Conservation (phyloP, 2,113 vertebrate species). For the Dasyurus viverrinus region DNA sequence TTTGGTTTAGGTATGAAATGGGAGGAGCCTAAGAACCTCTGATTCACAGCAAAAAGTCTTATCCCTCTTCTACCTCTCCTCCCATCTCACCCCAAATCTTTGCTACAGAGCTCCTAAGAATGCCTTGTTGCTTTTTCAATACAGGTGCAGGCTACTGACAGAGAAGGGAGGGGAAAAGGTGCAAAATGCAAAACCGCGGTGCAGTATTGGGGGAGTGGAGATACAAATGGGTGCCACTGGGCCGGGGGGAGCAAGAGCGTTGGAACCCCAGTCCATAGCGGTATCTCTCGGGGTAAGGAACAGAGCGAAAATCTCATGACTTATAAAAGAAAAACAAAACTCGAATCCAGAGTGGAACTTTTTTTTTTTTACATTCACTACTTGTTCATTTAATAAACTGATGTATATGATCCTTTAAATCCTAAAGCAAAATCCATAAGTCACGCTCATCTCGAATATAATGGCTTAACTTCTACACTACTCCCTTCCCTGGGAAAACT, state of each 20-base stretch:
- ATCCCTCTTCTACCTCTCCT: background rate
- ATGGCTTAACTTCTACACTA: background rate
- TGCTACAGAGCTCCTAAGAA: background rate
- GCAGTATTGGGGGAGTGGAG: background rate
- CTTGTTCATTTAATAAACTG: background rate
- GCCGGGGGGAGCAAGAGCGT: background rate
- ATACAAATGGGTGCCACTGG: background rate
- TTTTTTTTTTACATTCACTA: background rate
- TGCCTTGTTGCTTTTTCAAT: background rate
- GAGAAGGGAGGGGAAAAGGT: background rate
- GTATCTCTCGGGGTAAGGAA: background rate
- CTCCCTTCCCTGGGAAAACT: background rate
- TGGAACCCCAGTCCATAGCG: background rate
- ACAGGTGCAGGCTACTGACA: slow-evolving; percentile 49
- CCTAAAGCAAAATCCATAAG: background rate
- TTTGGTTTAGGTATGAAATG: background rate
- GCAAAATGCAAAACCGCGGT: background rate
- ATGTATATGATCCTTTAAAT: background rate
- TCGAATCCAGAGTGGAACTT: background rate
- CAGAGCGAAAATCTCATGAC: background rate
- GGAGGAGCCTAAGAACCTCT: background rate
- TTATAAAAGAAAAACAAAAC: background rate
- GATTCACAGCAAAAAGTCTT: background rate
- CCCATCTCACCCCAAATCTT: background rate
- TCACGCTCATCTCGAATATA: background rate